Evolutionary conservation across 1,140 invertebrate genomes (phyloP).

Genomic region (Conus ventricosus): DNA sequence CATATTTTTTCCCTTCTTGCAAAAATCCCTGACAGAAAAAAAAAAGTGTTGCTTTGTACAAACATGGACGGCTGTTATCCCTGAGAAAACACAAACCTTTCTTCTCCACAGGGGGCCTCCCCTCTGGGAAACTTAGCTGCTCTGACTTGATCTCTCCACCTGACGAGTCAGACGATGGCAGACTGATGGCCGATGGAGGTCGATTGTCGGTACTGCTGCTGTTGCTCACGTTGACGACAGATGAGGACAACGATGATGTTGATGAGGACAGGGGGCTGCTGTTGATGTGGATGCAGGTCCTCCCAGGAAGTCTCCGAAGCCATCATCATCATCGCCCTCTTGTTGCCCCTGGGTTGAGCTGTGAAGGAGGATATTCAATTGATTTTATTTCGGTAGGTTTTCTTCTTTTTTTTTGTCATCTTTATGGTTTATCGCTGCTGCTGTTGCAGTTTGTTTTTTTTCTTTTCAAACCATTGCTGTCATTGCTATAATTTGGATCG

Average conservation of each 20-base stretch:
- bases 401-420: too few species aligned
- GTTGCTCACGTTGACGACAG: neutral
- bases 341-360: neutral
- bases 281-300: constrained; percentile 49
- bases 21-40: too few species aligned
- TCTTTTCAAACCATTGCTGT: too few species aligned
- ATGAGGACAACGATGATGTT: neutral
- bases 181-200: neutral
- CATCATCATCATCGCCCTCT: constrained; percentile 51
- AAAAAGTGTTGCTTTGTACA: too few species aligned
- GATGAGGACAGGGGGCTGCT: neutral
- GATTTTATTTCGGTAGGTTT: too few species aligned
- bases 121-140: neutral
- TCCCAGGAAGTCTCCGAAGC: constrained; percentile 66
- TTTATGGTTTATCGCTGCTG: too few species aligned
- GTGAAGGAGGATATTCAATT: neutral
- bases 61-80: too few species aligned
- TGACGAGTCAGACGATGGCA: neutral
- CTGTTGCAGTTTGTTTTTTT: too few species aligned
- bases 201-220: constrained; percentile 10
- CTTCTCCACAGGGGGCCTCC: neutral
- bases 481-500: too few species aligned
- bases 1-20: too few species aligned
- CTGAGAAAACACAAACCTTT: neutral
- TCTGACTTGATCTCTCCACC: neutral